These are phyloP conservation scores for Chionodraco myersi DNA, from an alignment of 2,113 vertebrate species.

Conservation along the genomic window DNA sequence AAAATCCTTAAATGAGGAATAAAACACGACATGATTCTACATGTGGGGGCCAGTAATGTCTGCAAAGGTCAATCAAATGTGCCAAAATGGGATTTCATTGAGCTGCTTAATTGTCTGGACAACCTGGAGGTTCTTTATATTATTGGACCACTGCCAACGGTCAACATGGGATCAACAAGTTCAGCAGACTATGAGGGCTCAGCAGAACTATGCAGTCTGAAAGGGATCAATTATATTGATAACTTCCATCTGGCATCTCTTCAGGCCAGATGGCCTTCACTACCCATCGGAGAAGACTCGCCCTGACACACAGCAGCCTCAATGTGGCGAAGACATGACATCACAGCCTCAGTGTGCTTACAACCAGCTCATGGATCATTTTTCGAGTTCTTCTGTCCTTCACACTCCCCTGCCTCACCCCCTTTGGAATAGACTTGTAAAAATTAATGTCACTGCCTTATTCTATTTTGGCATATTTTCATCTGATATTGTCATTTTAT, in stretches of 20 bases:
- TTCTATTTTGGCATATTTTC: not conserved
- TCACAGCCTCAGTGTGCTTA: not conserved
- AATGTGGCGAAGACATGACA: conserved; percentile 7
- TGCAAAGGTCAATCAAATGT: not conserved
- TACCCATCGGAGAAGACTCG: not conserved
- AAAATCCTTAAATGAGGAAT: not conserved
- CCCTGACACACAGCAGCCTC: not conserved
- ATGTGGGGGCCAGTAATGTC: not conserved
- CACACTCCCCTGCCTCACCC: not conserved
- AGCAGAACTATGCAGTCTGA: not conserved
- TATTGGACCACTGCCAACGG: not conserved
- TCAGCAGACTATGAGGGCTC: not conserved
- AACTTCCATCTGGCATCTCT: not conserved
- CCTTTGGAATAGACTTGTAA: not conserved
- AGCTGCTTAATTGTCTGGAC: not conserved
- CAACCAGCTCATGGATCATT: not conserved
- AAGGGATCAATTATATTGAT: not conserved
- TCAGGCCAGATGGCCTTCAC: conserved; percentile 1
- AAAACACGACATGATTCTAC: not conserved
- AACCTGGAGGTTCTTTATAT: not conserved
- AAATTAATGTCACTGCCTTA: not conserved
- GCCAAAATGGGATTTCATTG: not conserved
- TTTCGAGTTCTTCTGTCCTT: not conserved
- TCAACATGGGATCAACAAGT: not conserved
- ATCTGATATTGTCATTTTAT: not conserved